Percentiles rank a stretch among this genome's conserved stretches.
Conservation (phyloP, 1,140 invertebrate species). For the Planococcus citri region DNA sequence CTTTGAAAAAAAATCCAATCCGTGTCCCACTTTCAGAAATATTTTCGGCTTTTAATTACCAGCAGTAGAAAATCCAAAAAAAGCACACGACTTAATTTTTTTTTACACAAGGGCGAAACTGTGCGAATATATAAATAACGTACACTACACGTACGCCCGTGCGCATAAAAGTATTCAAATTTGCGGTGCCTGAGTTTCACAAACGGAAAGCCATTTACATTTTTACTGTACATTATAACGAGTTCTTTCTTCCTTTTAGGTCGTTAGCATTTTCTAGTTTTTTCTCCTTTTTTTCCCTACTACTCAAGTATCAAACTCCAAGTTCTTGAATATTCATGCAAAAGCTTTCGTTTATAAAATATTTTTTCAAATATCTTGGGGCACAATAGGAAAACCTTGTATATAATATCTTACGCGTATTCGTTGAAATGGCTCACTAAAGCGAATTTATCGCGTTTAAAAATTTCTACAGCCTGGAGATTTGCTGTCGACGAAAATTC, state of each 20-base stretch:
- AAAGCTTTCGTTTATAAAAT: slow-evolving; percentile 6
- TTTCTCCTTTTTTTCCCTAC: too few species aligned
- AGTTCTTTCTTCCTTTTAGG: neutral
- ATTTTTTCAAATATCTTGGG: neutral
- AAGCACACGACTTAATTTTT: too few species aligned
- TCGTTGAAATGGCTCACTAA: too few species aligned
- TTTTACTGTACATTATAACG: slow-evolving; percentile 4
- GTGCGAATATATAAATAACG: neutral
- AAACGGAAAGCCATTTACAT: slow-evolving; percentile 7
- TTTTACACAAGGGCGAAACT: too few species aligned
- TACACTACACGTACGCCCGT: neutral
- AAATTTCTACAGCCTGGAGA: too few species aligned
- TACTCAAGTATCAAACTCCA: neutral
- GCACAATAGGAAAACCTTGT: neutral
- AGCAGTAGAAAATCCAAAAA: too few species aligned
- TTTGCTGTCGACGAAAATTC: too few species aligned
- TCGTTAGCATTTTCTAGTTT: slow-evolving; percentile 1
- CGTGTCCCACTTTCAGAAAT: too few species aligned
- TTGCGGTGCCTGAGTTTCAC: neutral
- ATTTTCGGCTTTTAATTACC: too few species aligned
- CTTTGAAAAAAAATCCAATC: too few species aligned
- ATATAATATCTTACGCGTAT: neutral
- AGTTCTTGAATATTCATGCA: neutral
- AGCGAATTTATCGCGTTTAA: too few species aligned
- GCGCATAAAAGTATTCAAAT: slow-evolving; percentile 3